phyloP scores from a whole-genome alignment of 2,113 vertebrate genomes.

The Phoxinus phoxinus region DNA sequence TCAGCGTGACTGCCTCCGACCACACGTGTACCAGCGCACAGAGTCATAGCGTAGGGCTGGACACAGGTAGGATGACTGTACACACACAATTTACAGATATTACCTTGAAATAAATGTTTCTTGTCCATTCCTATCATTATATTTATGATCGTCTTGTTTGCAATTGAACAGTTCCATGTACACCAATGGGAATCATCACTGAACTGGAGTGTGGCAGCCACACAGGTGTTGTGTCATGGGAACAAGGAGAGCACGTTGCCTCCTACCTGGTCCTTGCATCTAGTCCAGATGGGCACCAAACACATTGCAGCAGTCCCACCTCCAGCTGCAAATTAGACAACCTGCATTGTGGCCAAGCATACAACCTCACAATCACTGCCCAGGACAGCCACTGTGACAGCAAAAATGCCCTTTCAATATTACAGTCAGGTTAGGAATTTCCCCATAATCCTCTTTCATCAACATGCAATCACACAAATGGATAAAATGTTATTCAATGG shows the following conservation, averaged over 20 bases:
- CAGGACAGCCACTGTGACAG: constrained; percentile 71
- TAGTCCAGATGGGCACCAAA: constrained; percentile 65
- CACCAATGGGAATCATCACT: constrained; percentile 63
- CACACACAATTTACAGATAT: not conserved
- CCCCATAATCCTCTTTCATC: not conserved
- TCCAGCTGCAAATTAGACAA: constrained; percentile 64
- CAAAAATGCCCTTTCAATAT: constrained; percentile 52
- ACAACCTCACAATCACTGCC: constrained; percentile 74
- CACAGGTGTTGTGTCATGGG: constrained; percentile 72
- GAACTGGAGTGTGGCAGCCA: constrained; percentile 66
- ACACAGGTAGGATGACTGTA: constrained; percentile 64
- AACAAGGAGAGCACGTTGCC: constrained; percentile 57
- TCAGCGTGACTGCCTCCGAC: constrained; percentile 70
- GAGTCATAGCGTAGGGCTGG: constrained; percentile 61
- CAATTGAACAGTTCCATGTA: constrained; percentile 68
- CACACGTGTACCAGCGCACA: constrained; percentile 61
- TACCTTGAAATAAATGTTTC: not conserved
- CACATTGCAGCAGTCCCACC: constrained; percentile 59
- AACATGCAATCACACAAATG: not conserved
- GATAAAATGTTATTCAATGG: not conserved
- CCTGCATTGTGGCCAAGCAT: constrained; percentile 75
- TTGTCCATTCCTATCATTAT: not conserved
- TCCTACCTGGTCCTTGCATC: constrained; percentile 69
- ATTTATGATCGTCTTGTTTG: not conserved
- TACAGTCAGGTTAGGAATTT: constrained; percentile 69